These are phyloP conservation scores for Hydrotaea cyrtoneurina DNA, from an alignment of 2,888 invertebrate genomes.

Conservation along the genomic window DNA sequence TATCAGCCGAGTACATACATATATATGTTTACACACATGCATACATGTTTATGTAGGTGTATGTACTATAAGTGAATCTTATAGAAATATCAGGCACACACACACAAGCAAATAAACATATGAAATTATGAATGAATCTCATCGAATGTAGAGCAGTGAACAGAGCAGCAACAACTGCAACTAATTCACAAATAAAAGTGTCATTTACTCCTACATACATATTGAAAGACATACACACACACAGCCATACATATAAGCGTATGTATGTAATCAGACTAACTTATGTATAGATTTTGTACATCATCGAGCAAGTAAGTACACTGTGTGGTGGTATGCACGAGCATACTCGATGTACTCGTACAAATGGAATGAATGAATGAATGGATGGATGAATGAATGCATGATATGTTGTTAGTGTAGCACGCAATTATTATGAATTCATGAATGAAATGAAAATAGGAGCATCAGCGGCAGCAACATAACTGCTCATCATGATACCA, in stretches of 20 bases:
- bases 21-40: background rate
- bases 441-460: constrained; percentile 66
- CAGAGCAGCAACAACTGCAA: constrained; percentile 29
- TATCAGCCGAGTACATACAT: background rate
- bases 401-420: constrained; percentile 21
- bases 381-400: constrained; percentile 4
- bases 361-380: constrained; percentile 6
- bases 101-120: background rate
- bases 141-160: constrained; percentile 61
- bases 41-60: background rate
- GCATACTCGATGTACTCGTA: background rate
- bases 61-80: too few relatives aligned
- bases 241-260: background rate
- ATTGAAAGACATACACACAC: background rate
- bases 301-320: background rate
- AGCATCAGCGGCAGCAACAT: constrained; percentile 30
- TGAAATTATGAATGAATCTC: constrained; percentile 67
- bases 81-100: too few relatives aligned
- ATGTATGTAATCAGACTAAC: too few relatives aligned
- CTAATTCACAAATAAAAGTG: constrained; percentile 49
- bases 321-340: background rate
- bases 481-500: constrained; percentile 43
- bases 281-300: too few relatives aligned
- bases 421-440: constrained; percentile 66
- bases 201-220: constrained; percentile 58